phyloP scores from a whole-genome alignment of 1,140 invertebrate species.

The Hyphantria cunea region DNA sequence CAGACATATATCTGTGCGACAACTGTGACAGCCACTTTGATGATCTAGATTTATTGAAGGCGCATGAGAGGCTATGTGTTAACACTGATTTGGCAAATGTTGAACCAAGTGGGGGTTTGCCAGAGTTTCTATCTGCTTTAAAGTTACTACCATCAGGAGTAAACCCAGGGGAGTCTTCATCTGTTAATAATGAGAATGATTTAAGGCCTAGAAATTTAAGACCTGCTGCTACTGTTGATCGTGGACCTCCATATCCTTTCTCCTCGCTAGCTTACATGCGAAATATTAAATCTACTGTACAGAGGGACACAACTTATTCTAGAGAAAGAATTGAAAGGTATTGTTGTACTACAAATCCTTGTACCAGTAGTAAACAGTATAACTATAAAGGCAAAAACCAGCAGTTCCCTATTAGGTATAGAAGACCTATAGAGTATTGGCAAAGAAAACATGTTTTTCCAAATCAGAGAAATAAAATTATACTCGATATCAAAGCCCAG shows the following conservation, averaged over 20 bases:
- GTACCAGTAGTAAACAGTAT: slow-evolving; percentile 67
- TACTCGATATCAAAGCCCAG: slow-evolving; percentile 75
- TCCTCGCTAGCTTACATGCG: slow-evolving; percentile 73
- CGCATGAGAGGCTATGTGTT: slow-evolving; percentile 76
- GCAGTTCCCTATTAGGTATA: slow-evolving; percentile 71
- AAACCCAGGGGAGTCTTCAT: slow-evolving; percentile 22
- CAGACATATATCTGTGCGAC: slow-evolving; percentile 88
- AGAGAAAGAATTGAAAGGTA: slow-evolving; percentile 74
- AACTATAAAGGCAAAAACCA: slow-evolving; percentile 68
- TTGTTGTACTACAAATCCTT: slow-evolving; percentile 56
- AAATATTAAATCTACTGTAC: slow-evolving; percentile 60
- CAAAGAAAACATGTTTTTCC: slow-evolving; percentile 65
- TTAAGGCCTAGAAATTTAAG: slow-evolving; percentile 51
- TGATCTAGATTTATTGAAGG: slow-evolving; percentile 62
- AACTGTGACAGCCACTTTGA: slow-evolving; percentile 85
- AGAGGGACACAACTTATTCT: slow-evolving; percentile 60
- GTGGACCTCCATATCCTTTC: slow-evolving; percentile 76
- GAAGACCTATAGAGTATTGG: slow-evolving; percentile 77
- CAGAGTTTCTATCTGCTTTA: slow-evolving; percentile 67
- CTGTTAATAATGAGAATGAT: slow-evolving; percentile 40
- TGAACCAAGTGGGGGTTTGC: slow-evolving; percentile 46
- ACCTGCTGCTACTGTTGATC: slow-evolving; percentile 60
- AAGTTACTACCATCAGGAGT: slow-evolving; percentile 51
- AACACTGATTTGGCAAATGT: slow-evolving; percentile 57
- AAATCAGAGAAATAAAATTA: slow-evolving; percentile 66